Base-by-base conservation (phyloP, 2,888 invertebrate species). In the Pollenia amentaria region DNA sequence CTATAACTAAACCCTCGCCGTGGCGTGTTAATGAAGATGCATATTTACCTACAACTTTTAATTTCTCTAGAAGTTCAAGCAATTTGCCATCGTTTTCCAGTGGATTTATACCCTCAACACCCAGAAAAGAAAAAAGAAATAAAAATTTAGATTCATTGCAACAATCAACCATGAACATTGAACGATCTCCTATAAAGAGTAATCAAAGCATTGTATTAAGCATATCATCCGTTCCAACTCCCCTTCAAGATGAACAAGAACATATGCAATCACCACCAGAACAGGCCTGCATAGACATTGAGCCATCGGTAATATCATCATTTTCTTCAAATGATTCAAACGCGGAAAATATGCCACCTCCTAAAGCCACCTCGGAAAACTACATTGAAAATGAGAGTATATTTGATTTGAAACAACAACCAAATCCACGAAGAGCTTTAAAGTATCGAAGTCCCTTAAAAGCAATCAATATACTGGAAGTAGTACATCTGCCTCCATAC, bases 71-170 rank as follows among this genome's bases (percentile, higher is more conserved):
- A 12, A 91, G 91, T 46, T 89, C 90, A 14, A 91, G 90, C n/a
- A 90, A 92, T 48, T 83, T 93, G 48, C 93, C 93, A 0, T 92
- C 93, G 1, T 93, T 91, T 86, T 93, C 93, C 14, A 92, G 93
- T 88, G 93, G 93, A 84, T 88, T 89, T 64, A 89, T 92, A 87
- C 90, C 91, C 21, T 75, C 89, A 40, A 88, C 90, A 7, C 90
- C 90, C 14, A 73, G 48, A 3, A 89, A 88, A 11, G 85, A 88
- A 1, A 90, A 89, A 48, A 10, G 51, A 4, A 85, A 77, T 72
- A 40, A 51, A 46, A 16, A 21, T 64, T 3, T 38, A 14, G 69
- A 40, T 29, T 3, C n/a, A 3, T 21, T 14, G 46, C 7, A 62
- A 3, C 53, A 55, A 65, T 18, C 14, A 21, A 21, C 7, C 10